A percentile compares a stretch with the other conserved stretches of the same genome.
phyloP scores from a whole-genome alignment of 2,797 vertebrate genomes.

The Lagothrix lagotricha region DNA sequence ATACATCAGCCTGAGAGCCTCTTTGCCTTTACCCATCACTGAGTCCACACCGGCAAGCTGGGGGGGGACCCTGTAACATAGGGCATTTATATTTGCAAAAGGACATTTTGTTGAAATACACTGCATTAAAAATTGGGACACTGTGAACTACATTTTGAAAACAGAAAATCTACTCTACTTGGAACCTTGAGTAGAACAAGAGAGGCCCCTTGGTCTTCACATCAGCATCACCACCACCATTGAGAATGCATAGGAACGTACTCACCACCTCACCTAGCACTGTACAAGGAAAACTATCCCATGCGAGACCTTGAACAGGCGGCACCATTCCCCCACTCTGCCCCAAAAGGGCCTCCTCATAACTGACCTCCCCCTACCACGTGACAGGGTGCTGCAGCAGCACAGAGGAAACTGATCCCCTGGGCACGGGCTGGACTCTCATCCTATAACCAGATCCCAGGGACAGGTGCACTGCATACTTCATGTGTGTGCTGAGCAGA shows the following conservation, averaged over 20 bases:
- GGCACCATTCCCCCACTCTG: neutral
- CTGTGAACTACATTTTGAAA: neutral
- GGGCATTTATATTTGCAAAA: fast-evolving
- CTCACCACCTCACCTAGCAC: neutral
- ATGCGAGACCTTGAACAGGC: neutral
- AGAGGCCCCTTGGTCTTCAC: no score
- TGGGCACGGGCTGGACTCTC: neutral
- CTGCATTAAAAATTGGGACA: neutral
- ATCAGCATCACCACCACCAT: neutral
- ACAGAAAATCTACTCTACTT: fast-evolving
- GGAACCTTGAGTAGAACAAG: neutral
- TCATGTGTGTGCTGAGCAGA: fast-evolving
- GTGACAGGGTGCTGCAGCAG: fast-evolving
- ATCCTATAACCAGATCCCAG: no score
- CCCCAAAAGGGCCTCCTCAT: neutral
- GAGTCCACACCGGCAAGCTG: neutral
- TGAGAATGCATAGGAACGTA: neutral
- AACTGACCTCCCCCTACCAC: no score
- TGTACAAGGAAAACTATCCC: neutral
- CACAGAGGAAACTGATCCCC: neutral
- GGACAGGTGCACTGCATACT: fast-evolving
- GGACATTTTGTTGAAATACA: fast-evolving
- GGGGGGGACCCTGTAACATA: neutral
- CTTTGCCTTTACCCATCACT: neutral
- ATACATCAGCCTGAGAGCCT: neutral